Base-by-base conservation (phyloP, 2,797 vertebrate species). In the Naso thynnoides region DNA sequence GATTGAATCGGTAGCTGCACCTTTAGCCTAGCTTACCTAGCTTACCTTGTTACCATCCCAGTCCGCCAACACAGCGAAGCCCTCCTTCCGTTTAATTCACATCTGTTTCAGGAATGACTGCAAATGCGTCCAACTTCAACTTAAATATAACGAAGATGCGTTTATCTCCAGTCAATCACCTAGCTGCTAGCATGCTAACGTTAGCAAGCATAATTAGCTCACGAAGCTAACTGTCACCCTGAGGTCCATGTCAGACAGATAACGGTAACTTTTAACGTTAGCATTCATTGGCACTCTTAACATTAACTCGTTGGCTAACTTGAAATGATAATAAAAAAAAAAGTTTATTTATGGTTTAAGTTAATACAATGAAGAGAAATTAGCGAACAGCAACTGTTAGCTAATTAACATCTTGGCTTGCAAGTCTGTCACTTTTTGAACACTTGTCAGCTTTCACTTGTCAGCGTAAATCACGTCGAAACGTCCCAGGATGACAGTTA, bases 111-210 rank as follows among this genome's bases (percentile, higher is more conserved):
- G 4, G 6, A 16, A 24, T 15, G 13, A 24, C 7, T 1, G 6
- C 1, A 2, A 14, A 8, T 15, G 9, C 4, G 1, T 1, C 14
- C 8, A 2, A 14, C 23, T 24, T 6, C 0, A n/a, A n/a, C n/a
- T n/a, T 14, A 33, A 16, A 41, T 21, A 13, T 5, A 24, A 45
- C 39, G 8, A 14, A 59, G 1, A 24, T 50, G 42, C 29, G 31
- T 50, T 41, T 10, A 33, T 33, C 33, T 33, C 13, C 38, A 23
- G 44, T 62, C 19, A 47, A 5, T 11, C 42, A 31, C 47, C 66
- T 90, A 76, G 83, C 80, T 49, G 73, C 41, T 86, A 87, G 75
- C 83, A 1, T 67, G 90, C 90, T 91, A 91, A 66, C 38, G 74
- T 67, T 92, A 92, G 86, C 91, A 27, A 4, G 23, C 6, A 4